Evolutionary conservation across 2,113 vertebrate species (phyloP).

Genomic region (Orthochromis malagaraziensis): DNA sequence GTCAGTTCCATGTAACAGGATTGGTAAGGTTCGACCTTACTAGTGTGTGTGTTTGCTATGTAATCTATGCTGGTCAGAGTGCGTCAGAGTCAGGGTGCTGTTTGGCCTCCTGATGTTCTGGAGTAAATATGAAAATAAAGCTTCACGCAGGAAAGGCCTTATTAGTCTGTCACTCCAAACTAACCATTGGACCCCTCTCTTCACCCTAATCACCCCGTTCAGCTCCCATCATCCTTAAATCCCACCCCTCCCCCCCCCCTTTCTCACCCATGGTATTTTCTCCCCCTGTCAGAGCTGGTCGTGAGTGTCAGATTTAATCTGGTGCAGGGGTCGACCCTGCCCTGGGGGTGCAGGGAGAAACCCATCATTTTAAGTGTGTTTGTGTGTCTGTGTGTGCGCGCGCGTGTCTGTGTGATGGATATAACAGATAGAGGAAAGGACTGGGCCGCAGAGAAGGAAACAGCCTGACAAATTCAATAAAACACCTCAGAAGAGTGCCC

Average conservation of each 20-base stretch:
- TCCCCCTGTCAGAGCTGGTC: conserved; percentile 61
- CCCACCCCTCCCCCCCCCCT: not conserved
- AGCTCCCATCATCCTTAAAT: not conserved
- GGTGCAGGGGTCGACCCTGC: conserved; percentile 56
- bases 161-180: conserved; percentile 68
- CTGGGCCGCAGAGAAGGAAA: conserved; percentile 34
- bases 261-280: conserved; percentile 10
- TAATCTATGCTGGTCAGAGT: conserved; percentile 7
- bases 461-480: conserved; percentile 67
- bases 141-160: conserved; percentile 58
- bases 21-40: not conserved
- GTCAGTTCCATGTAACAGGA: not conserved
- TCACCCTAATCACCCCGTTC: not conserved
- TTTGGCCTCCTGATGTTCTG: conserved; percentile 47
- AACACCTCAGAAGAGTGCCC: conserved; percentile 29
- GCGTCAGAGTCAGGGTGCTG: not conserved
- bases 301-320: conserved; percentile 71
- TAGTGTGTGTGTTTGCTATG: not conserved
- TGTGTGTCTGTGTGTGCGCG: conserved; percentile 24
- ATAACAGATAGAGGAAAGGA: conserved; percentile 38
- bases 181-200: not conserved
- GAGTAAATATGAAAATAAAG: conserved; percentile 74
- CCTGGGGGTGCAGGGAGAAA: conserved; percentile 48
- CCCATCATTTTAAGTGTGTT: conserved; percentile 56
- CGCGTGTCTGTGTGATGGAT: conserved; percentile 29